A percentile compares a stretch with the other conserved stretches of the same genome.
phyloP scores from a whole-genome alignment of 2,113 vertebrate species.

The Genyomyrus donnyi region DNA sequence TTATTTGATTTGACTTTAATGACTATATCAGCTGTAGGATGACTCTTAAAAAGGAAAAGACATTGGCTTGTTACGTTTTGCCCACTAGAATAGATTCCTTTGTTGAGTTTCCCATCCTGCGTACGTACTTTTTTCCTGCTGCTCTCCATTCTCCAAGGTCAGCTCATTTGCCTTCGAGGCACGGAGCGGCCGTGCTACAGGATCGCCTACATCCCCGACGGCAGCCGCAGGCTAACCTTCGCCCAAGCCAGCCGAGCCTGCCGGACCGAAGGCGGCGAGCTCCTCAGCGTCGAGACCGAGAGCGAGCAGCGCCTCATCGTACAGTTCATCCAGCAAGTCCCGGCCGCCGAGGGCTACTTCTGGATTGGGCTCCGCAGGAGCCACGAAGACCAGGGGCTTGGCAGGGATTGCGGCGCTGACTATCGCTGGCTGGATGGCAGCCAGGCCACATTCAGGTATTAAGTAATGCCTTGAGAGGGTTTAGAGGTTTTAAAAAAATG shows the following conservation, averaged over 20 bases:
- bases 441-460: slow-evolving; percentile 70
- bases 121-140: background rate
- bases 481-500: background rate
- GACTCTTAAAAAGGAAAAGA: background rate
- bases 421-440: slow-evolving; percentile 84
- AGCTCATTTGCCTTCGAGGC: slow-evolving; percentile 76
- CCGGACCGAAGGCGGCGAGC: slow-evolving; percentile 64
- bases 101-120: background rate
- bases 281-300: slow-evolving; percentile 79
- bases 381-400: slow-evolving; percentile 41
- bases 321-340: slow-evolving; percentile 66
- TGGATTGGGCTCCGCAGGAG: slow-evolving; percentile 82
- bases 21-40: background rate
- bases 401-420: slow-evolving; percentile 60
- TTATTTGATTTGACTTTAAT: background rate
- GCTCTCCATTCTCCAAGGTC: slow-evolving; percentile 54
- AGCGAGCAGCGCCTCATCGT: slow-evolving; percentile 80
- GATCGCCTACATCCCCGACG: slow-evolving; percentile 76
- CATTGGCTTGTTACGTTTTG: background rate
- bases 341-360: slow-evolving; percentile 76
- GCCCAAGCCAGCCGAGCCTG: slow-evolving; percentile 72
- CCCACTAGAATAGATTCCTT: background rate
- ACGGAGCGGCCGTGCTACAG: slow-evolving; percentile 84
- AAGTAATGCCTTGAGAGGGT: background rate
- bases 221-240: slow-evolving; percentile 64